These are phyloP conservation scores for Elymnias hypermnestra DNA, from an alignment of 1,140 invertebrate species.

Conservation along the genomic window DNA sequence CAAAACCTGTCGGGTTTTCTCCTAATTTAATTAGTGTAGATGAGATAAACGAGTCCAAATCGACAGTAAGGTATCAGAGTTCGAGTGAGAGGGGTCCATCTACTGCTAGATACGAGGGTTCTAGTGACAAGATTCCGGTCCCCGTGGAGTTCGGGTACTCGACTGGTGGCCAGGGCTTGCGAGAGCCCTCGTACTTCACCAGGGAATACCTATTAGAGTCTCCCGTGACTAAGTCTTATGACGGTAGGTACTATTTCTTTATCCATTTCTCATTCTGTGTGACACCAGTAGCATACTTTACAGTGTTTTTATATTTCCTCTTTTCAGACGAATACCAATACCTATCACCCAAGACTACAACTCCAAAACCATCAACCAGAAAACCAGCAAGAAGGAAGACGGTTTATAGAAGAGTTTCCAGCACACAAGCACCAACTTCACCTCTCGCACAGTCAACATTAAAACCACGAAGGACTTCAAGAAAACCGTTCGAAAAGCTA, in stretches of 20 bases:
- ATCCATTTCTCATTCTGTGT: too few relatives aligned
- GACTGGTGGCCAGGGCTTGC: conserved; percentile 38
- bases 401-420: conserved; percentile 47
- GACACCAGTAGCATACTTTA: too few relatives aligned
- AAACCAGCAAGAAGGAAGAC: conserved; percentile 42
- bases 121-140: conserved; percentile 43
- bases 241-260: conserved; percentile 66
- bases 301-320: too few relatives aligned
- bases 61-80: conserved; percentile 20
- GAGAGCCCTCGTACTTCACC: conserved; percentile 60
- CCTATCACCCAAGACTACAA: conserved; percentile 40
- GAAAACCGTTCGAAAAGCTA: conserved; percentile 55
- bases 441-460: conserved; percentile 27
- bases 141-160: conserved; percentile 46
- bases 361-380: conserved; percentile 35
- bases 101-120: conserved; percentile 37
- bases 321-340: conserved; percentile 66
- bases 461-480: conserved; percentile 36
- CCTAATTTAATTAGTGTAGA: conserved; percentile 24
- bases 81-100: conserved; percentile 30
- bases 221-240: conserved; percentile 59
- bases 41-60: conserved; percentile 21
- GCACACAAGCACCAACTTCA: conserved; percentile 38
- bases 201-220: conserved; percentile 69
- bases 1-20: conserved; percentile 31